Evolutionary conservation across 2,888 invertebrate species (phyloP).

Genomic region (Spatulosminthurus flaviceps): DNA sequence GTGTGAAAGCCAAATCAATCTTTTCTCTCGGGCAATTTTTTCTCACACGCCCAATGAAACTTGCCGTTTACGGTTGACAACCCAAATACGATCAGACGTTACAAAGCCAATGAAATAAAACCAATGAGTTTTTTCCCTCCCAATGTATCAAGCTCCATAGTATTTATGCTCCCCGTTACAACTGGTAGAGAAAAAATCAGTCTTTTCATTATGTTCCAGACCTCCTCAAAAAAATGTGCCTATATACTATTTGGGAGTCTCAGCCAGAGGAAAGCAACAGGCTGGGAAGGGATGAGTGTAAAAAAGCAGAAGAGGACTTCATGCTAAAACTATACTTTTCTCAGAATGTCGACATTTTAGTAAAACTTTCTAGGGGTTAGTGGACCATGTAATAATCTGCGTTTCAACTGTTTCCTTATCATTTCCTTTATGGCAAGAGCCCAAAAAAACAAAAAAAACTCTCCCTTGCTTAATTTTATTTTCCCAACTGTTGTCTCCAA

Average conservation of each 20-base stretch:
- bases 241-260: not conserved
- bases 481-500: not conserved
- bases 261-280: not conserved
- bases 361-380: too few species aligned
- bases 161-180: too few species aligned
- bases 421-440: not conserved
- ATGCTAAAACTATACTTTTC: conserved; percentile 9
- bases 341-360: too few species aligned
- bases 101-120: not conserved
- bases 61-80: conserved; percentile 13
- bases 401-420: not conserved
- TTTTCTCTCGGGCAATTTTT: conserved; percentile 6
- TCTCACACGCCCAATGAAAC: conserved; percentile 8
- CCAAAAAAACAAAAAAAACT: too few species aligned
- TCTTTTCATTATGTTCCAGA: too few species aligned
- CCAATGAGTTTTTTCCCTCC: not conserved
- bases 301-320: not conserved
- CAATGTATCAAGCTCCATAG: too few species aligned
- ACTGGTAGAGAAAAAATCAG: too few species aligned
- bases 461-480: conserved; percentile 4
- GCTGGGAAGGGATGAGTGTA: not conserved
- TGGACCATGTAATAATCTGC: too few species aligned
- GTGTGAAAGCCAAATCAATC: not conserved
- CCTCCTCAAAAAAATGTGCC: too few species aligned
- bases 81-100: conserved; percentile 10